Base-by-base conservation (phyloP, 2,888 invertebrate genomes). In the Eupithecia tripunctaria region DNA sequence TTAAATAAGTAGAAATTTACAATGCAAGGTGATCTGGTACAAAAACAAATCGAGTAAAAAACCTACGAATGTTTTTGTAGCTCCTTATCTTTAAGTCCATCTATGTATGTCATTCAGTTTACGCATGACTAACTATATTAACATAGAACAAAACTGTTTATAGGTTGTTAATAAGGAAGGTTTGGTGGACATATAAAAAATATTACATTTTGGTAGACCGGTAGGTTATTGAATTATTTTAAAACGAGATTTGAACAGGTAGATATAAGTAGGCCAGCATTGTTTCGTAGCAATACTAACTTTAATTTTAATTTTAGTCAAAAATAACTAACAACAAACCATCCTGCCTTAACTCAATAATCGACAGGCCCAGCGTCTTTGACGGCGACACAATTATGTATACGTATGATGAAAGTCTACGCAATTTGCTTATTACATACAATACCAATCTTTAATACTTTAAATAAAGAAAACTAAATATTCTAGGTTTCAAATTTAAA, bases 21-120 rank as follows among this genome's bases (percentile, higher is more conserved):
- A 73, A 56, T 43, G 66, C 77, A 79, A 79, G 78, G 80, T 78
- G 68, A 80, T 76, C 78, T 14, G 74, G 78, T 78, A 60, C 67
- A 69, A 63, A 27, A 51, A 59, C 36, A 12, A 68, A 41, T 56
- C 56, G 12, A 60, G 62, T 68, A 77, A 80, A 79, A 80, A 78
- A 77, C 51, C 47, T 70, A 70, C 63, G 60, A 76, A 76, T 77
- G 15, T 72, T 25, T 63, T 32, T 63, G 36, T 65, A 75, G 74
- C 72, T 74, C 68, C 71, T 14, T 77, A 77, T 73, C 73, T 60
- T 63, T 70, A 67, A 25, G 36, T 64, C 38, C 2, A 64, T 64
- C 38, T 64, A 38, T 21, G 15, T 72, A 51, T 73, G 73, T 70
- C 68, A 70, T 74, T 75, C 72, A 75, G 74, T 68, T 73, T 70